Evolutionary conservation across 2,797 vertebrate genomes (phyloP), one percentile per base, ranked within the genome.

Genomic region (Phataginus tricuspis): DNA sequence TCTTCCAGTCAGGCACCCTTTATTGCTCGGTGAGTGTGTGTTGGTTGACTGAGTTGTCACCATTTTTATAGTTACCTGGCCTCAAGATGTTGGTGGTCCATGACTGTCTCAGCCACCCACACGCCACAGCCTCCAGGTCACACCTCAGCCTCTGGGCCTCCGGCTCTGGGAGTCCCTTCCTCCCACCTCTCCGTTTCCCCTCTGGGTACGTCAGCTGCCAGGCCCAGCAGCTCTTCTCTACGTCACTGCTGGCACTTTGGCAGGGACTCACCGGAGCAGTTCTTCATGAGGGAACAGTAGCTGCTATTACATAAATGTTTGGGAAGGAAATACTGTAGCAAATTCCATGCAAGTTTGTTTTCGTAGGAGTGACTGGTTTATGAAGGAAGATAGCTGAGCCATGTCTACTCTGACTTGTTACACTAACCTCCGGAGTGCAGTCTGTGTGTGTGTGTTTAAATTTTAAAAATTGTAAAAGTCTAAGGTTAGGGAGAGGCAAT

Each of bases 221-320:
- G 27, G 27, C 39, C 39, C 25, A 5, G 23, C 45, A 7, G 34
- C 55, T 8, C 63, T 21, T 5, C 13, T 21, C 4, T 21, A 0
- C 0, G 5, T 14, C 21, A 6, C 72, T 6, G 0, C 12, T 5
- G 19, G 27, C 34, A 18, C 31, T 19, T 19, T 0, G 5, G 55
- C 9, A 7, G 21, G 51, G 53, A 66, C 4, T 39, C 15, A 0
- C 0, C 2, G 37, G 42, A 29, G 14, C 31, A 3, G 2, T 42
- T 19, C n/a, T 39, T 42, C 1, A 0, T 9, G 16, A 45, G 31
- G 23, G 5, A 14, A 34, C 13, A 19, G 23, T 7, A 53, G n/a
- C 13, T 42, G 9, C n/a, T 34, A 9, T 34, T 42, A 8, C 1
- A 0, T 16, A 66, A 14, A 27, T 42, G 21, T 68, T 34, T 29